Percentiles rank a stretch among this genome's conserved stretches.
phyloP scores from a whole-genome alignment of 2,113 vertebrate genomes.

The Brachionichthys hirsutus region DNA sequence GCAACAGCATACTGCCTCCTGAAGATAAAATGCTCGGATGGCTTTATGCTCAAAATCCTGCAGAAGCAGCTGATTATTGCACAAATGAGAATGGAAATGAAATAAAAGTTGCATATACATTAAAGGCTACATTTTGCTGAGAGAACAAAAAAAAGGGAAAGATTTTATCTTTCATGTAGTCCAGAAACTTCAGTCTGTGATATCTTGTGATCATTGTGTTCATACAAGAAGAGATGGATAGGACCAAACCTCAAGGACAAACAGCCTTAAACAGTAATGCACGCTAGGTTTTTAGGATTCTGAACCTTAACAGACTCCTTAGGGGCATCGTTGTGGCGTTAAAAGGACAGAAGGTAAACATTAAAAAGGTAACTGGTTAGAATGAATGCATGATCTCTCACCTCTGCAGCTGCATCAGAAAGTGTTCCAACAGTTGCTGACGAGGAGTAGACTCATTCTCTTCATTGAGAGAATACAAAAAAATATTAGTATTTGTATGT shows the following conservation, averaged over 20 bases:
- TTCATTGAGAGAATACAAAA: constrained; percentile 66
- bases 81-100: no score
- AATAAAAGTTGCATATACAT: no score
- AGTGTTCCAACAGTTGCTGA: constrained; percentile 93
- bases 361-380: background rate
- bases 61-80: background rate
- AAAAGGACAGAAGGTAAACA: background rate
- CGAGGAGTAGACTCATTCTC: constrained; percentile 93
- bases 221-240: no score
- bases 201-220: no score
- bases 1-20: background rate
- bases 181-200: no score
- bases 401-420: constrained; percentile 95
- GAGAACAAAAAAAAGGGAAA: no score
- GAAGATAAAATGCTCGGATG: background rate
- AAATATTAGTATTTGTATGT: background rate
- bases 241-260: background rate
- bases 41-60: background rate
- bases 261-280: no score
- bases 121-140: no score
- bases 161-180: no score
- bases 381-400: constrained; percentile 54
- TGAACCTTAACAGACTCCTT: no score
- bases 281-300: background rate
- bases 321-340: background rate